These are phyloP conservation scores for Quadroppia sp. DNA, from an alignment of 2,888 invertebrate species.

Conservation along the genomic window DNA sequence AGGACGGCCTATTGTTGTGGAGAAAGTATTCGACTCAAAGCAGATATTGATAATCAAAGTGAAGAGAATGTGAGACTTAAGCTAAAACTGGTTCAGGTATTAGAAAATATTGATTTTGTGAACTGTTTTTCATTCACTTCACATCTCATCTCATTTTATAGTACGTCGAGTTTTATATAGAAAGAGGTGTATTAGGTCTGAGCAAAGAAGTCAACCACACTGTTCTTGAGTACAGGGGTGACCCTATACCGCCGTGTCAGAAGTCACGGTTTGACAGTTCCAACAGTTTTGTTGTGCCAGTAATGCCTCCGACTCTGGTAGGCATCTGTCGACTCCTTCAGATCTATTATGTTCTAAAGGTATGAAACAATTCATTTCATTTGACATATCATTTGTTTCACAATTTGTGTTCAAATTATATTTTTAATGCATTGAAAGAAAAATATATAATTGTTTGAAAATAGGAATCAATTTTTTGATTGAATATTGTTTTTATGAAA, in stretches of 20 bases:
- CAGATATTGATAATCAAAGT: conserved; percentile 67
- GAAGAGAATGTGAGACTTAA: conserved; percentile 60
- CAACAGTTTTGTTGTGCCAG: conserved; percentile 64
- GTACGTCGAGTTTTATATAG: conserved; percentile 71
- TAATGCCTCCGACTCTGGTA: conserved; percentile 69
- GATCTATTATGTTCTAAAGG: conserved; percentile 69
- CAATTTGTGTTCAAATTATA: too few species aligned
- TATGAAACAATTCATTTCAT: conserved; percentile 51
- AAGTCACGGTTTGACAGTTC: conserved; percentile 65
- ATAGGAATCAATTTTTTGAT: too few species aligned
- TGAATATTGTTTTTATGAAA: too few species aligned
- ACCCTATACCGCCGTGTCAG: conserved; percentile 61
- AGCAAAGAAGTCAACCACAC: conserved; percentile 65
- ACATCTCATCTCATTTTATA: too few species aligned
- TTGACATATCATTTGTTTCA: too few species aligned
- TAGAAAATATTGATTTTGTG: neutral
- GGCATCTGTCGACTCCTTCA: conserved; percentile 67
- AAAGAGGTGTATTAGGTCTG: conserved; percentile 67
- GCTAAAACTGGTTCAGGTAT: conserved; percentile 60
- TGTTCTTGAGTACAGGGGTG: conserved; percentile 67
- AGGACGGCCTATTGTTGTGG: conserved; percentile 70
- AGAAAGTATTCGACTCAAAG: conserved; percentile 65
- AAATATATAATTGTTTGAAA: too few species aligned
- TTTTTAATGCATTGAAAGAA: too few species aligned
- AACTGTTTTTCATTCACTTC: too few species aligned